These are phyloP conservation scores for Orientallactaga sibirica DNA, from an alignment of 2,797 vertebrate genomes.

Conservation along the genomic window DNA sequence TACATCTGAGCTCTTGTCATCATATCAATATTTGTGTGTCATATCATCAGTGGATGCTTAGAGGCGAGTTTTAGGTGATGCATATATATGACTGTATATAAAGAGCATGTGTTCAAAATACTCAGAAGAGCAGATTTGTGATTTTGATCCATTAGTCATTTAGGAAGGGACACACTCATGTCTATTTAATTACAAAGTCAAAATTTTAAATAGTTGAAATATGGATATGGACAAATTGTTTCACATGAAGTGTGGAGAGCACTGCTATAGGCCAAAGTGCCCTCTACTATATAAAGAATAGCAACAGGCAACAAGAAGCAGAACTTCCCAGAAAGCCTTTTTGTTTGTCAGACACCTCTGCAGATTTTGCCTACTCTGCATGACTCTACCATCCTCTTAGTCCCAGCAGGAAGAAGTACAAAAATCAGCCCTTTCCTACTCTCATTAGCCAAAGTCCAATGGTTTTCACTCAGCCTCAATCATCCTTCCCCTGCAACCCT, in stretches of 20 bases:
- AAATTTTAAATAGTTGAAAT: slow-evolving; percentile 29
- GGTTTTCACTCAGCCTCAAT: background rate
- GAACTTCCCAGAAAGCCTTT: background rate
- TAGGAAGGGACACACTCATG: background rate
- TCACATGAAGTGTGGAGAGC: background rate
- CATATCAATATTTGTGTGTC: background rate
- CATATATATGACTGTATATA: background rate
- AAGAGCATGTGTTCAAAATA: background rate
- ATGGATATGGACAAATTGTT: background rate
- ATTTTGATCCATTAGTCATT: slow-evolving; percentile 10
- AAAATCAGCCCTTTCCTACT: background rate
- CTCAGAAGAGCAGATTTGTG: background rate
- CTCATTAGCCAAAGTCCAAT: background rate
- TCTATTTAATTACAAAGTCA: slow-evolving; percentile 22
- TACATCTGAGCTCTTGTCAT: background rate
- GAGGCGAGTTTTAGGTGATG: background rate
- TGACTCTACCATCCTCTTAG: background rate
- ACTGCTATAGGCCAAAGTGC: background rate
- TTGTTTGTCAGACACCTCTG: background rate
- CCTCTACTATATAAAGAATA: background rate
- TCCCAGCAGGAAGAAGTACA: background rate
- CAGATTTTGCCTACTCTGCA: background rate
- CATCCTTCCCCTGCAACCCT: background rate
- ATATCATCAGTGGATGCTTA: background rate
- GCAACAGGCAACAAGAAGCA: background rate